phyloP scores from a whole-genome alignment of 2,888 invertebrate species.

The Didymodactylos carnosus region DNA sequence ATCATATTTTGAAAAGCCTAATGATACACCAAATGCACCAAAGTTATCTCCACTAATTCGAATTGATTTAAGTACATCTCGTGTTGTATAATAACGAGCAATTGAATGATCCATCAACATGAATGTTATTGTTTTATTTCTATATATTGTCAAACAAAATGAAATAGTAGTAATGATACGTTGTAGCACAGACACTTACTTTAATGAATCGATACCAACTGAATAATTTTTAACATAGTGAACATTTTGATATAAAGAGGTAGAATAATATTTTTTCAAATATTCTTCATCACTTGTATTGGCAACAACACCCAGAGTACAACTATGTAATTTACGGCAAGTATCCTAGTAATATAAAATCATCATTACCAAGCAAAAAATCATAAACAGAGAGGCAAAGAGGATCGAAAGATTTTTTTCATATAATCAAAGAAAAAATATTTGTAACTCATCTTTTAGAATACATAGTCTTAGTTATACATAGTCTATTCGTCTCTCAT shows the following conservation, averaged over 20 bases:
- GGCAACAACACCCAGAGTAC: neutral
- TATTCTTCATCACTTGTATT: constrained; percentile 1
- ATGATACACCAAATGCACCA: neutral
- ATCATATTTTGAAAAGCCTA: neutral
- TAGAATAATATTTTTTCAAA: neutral
- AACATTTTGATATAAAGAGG: neutral
- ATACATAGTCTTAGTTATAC: neutral
- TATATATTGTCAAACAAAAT: no score
- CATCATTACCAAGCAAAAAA: no score
- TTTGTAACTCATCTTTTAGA: neutral
- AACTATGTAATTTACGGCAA: neutral
- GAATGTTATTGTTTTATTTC: neutral
- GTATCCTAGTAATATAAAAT: no score
- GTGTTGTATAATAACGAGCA: neutral
- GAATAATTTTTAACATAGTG: neutral
- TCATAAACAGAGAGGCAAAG: no score
- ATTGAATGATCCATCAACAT: neutral
- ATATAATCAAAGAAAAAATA: no score
- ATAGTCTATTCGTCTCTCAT: neutral
- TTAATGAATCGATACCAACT: neutral
- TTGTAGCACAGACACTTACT: no score
- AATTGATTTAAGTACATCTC: neutral
- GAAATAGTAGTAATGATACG: no score
- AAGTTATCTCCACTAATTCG: neutral
- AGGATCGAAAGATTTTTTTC: no score